Evolutionary conservation across 2,113 vertebrate genomes (phyloP).

Genomic region (Ptyas mucosa): DNA sequence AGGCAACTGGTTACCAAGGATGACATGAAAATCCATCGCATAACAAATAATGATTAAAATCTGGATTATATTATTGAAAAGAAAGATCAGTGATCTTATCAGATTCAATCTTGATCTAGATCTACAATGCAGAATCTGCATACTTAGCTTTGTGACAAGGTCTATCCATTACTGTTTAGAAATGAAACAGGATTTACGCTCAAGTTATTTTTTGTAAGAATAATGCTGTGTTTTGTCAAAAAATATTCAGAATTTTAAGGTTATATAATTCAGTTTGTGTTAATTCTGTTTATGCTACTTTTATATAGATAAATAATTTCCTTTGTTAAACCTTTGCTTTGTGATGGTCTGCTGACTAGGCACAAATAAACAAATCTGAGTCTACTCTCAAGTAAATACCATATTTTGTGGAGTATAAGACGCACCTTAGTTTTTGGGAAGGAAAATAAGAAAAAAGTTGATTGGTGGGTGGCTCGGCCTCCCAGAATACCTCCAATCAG

Average conservation of each 20-base stretch:
- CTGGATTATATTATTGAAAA: not conserved
- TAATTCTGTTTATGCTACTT: not conserved
- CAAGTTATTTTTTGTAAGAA: not conserved
- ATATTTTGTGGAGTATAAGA: too few relatives aligned
- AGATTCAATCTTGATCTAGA: not conserved
- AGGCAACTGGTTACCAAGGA: too few relatives aligned
- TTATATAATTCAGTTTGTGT: not conserved
- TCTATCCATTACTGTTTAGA: not conserved
- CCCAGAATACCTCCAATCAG: too few relatives aligned
- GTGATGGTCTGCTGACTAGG: not conserved
- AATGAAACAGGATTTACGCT: not conserved
- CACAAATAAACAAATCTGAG: not conserved
- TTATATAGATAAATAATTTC: not conserved
- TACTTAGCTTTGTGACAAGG: not conserved
- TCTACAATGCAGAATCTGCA: not conserved
- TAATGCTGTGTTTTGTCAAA: not conserved
- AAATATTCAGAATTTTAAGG: not conserved
- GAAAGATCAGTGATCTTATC: not conserved
- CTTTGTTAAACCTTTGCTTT: not conserved
- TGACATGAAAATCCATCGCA: not conserved
- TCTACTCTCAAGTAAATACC: too few relatives aligned
- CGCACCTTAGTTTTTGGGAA: too few relatives aligned
- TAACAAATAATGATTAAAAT: not conserved
- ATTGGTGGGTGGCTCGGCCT: too few relatives aligned
- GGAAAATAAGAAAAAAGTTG: too few relatives aligned